Evolutionary conservation across 2,888 invertebrate genomes (phyloP), one percentile per base, ranked within the genome.

Genomic region (Cephalotes varians): DNA sequence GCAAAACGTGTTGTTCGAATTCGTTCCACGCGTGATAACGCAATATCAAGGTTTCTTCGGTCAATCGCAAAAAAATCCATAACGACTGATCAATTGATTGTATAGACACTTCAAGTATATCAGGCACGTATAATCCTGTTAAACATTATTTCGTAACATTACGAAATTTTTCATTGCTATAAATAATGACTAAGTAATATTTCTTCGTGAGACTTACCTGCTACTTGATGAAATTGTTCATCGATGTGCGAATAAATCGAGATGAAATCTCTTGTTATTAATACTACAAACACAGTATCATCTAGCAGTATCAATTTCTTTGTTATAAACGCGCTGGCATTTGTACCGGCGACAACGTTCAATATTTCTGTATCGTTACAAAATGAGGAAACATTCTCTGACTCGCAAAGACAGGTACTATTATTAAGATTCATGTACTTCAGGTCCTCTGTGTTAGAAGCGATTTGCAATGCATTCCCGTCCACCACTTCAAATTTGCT

Each of bases 11-110:
- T 69, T 87, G 72, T 31, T 90, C 87, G 31, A 92, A 72, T 28
- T 87, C 85, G 0, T 64, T 49, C 91, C 89, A 90, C 1, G 82
- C 37, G 15, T 92, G 90, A 73, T 91, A 91, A 34, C 89, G 91
- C 4, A 93, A 28, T 12, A 93, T 83, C 72, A 94, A 74, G 25
- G 88, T 91, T 31, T 91, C 65, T 0, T 88, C 87, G 0, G 67
- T 54, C 28, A 92, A 72, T 21, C 84, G 87, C 10, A 92, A 73
- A 3, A 73, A 84, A 15, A 93, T 90, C 94, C 94, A 94, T 2
- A 93, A 51, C 0, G 87, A 86, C 34, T 85, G 71, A 7, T 62
- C 74, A 25, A 67, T 37, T 1, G 80, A 64, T 47, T 88, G 85
- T 6, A 88, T 64, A n/a, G 91, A 87, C 4, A 90, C 92, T 44